Conservation (phyloP, 37 sponge, comb jelly and placozoan species). For the Cliona cf. orientalis region DNA sequence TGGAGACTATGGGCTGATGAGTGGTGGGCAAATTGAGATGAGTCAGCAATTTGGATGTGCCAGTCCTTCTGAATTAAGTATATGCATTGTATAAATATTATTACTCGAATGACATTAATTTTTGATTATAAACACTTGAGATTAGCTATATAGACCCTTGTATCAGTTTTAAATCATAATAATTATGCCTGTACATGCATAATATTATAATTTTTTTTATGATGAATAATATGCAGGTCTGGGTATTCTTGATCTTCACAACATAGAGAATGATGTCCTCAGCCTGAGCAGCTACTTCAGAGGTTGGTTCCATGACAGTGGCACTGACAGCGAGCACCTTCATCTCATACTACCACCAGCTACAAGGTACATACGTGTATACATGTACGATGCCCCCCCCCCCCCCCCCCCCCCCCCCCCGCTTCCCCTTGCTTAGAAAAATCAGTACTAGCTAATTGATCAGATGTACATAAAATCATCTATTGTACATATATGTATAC, state of each 20-base stretch:
- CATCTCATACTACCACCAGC: constrained; percentile 58
- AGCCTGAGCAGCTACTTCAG: constrained; percentile 65
- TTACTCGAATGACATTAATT: not conserved
- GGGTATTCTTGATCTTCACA: constrained; percentile 49
- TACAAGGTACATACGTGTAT: too few species aligned
- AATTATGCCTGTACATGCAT: constrained; percentile 8
- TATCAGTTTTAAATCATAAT: too few species aligned
- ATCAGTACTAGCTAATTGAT: too few species aligned
- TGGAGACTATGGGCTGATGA: not conserved
- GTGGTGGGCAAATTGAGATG: not conserved
- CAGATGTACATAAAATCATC: too few species aligned
- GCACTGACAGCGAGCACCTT: constrained; percentile 77
- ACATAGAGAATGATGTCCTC: constrained; percentile 55
- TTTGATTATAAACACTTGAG: not conserved
- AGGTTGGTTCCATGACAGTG: constrained; percentile 78
- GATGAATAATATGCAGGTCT: constrained; percentile 22
- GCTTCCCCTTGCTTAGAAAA: too few species aligned
- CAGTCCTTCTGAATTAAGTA: constrained; percentile 48
- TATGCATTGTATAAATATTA: not conserved
- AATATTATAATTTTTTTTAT: not conserved
- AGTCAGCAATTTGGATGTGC: constrained; percentile 2
- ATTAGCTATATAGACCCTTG: too few species aligned
- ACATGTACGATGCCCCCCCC: too few species aligned
- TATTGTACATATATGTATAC: too few species aligned
- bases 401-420: not conserved